Evolutionary conservation across 2,113 vertebrate species (phyloP).

Genomic region (Labeo rohita): DNA sequence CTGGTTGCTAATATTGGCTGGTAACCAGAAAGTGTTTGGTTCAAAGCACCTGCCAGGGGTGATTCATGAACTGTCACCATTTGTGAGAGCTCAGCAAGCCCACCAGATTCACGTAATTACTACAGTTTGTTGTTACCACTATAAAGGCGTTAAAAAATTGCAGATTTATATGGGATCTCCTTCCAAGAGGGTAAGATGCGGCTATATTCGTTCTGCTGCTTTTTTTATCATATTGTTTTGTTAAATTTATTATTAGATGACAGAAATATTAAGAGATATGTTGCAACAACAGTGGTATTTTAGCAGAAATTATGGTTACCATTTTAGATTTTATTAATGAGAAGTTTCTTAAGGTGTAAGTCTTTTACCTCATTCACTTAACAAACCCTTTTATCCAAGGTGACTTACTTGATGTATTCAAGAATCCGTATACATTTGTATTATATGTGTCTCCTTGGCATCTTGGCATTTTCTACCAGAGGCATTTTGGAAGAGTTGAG

Average conservation of each 20-base stretch:
- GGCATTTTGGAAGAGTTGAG: not conserved
- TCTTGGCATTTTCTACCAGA: not conserved
- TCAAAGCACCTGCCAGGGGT: not conserved
- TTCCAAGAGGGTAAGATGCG: not conserved
- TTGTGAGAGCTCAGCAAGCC: conserved; percentile 6
- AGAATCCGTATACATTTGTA: not conserved
- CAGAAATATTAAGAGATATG: not conserved
- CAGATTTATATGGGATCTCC: not conserved
- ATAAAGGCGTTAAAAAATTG: not conserved
- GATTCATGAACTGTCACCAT: not conserved
- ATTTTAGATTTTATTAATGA: not conserved
- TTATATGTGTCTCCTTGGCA: not conserved
- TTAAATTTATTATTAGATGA: not conserved
- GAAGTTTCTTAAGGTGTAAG: not conserved
- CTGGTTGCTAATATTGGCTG: not conserved
- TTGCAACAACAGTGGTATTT: not conserved
- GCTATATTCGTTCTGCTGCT: not conserved
- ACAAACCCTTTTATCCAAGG: not conserved
- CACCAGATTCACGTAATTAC: not conserved
- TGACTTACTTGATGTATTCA: not conserved
- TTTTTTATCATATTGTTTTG: not conserved
- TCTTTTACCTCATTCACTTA: not conserved
- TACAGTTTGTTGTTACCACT: not conserved
- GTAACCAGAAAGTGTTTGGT: not conserved
- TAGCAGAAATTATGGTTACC: not conserved